Evolutionary conservation across 2,113 vertebrate genomes (phyloP).

Genomic region (Clupea harengus): DNA sequence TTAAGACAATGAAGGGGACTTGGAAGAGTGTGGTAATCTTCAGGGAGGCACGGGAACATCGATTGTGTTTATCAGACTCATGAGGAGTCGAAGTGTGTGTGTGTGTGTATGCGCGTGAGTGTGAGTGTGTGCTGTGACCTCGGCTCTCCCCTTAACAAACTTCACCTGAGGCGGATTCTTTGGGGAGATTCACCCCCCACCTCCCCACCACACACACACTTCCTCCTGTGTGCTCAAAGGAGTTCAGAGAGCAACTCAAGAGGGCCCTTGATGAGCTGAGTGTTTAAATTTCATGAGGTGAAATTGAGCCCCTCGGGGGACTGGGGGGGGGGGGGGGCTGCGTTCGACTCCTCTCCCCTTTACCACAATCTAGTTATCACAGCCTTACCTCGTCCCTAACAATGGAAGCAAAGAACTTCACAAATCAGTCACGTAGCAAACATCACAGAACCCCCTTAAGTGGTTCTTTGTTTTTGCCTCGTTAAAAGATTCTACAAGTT

Average conservation of each 20-base stretch:
- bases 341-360: neutral
- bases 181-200: neutral
- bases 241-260: constrained; percentile 16
- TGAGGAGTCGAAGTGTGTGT: neutral
- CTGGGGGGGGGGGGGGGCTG: neutral
- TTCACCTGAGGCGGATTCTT: neutral
- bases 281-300: constrained; percentile 40
- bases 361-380: constrained; percentile 1
- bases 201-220: neutral
- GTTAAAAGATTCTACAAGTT: too few species aligned
- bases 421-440: neutral
- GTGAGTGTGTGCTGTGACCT: neutral
- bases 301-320: neutral
- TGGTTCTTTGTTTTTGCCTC: neutral
- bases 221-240: neutral
- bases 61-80: constrained; percentile 24
- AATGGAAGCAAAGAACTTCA: neutral
- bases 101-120: neutral
- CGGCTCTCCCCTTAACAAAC: neutral
- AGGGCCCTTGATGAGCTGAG: constrained; percentile 24
- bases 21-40: constrained; percentile 1
- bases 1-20: neutral
- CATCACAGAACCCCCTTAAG: neutral
- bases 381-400: neutral
- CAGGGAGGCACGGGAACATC: neutral